These are phyloP conservation scores for Calameuta idolon DNA, from an alignment of 2,888 invertebrate genomes.

Conservation along the genomic window DNA sequence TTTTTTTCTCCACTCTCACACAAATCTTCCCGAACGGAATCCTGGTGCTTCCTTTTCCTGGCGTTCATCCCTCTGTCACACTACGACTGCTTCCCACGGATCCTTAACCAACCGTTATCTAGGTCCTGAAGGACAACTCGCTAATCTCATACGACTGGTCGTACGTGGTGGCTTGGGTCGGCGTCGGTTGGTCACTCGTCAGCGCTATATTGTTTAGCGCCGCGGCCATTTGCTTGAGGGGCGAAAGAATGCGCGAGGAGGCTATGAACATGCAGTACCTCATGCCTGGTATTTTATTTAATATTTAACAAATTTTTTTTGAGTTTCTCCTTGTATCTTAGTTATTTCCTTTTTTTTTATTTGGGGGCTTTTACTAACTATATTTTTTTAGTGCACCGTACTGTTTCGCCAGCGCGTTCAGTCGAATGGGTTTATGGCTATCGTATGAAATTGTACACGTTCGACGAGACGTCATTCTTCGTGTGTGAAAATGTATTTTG, in stretches of 20 bases:
- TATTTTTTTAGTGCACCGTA: constrained; percentile 1
- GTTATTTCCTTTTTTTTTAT: constrained; percentile 27
- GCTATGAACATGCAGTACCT: constrained; percentile 97
- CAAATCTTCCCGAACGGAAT: background rate
- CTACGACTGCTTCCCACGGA: constrained; percentile 2
- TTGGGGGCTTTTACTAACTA: background rate
- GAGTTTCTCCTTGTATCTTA: constrained; percentile 52
- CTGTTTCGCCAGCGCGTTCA: constrained; percentile 13
- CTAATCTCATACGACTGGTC: constrained; percentile 95
- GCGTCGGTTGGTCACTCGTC: constrained; percentile 91
- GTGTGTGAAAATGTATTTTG: background rate
- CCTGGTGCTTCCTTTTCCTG: background rate
- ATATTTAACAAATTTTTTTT: constrained; percentile 34
- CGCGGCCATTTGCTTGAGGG: constrained; percentile 93
- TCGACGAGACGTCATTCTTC: background rate
- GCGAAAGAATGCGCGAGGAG: constrained; percentile 93
- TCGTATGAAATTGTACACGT: background rate
- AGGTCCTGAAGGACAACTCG: constrained; percentile 89
- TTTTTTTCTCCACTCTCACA: constrained; percentile 38
- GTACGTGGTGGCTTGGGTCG: constrained; percentile 97
- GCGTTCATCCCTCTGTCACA: background rate
- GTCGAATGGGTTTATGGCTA: background rate
- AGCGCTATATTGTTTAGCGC: constrained; percentile 93
- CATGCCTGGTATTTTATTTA: constrained; percentile 83
- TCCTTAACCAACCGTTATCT: constrained; percentile 44